Evolutionary conservation across 2,113 vertebrate species (phyloP).

Genomic region (Paracanthobrama guichenoti): DNA sequence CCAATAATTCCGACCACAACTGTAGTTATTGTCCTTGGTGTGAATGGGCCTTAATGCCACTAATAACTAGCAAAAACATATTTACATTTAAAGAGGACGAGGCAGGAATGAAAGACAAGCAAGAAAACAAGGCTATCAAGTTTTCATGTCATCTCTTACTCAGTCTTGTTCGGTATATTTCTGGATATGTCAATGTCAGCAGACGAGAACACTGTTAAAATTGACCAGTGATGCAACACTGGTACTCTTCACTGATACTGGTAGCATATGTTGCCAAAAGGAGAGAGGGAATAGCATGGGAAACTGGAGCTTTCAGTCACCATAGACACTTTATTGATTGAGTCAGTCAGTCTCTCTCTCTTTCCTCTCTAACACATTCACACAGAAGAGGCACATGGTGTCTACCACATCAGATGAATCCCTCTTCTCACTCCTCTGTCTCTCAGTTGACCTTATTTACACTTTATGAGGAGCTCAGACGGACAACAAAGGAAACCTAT

Average conservation of each 20-base stretch:
- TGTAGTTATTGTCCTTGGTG: no score
- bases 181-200: not conserved
- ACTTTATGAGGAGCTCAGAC: constrained; percentile 12
- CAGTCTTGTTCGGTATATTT: not conserved
- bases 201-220: constrained; percentile 6
- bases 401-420: constrained; percentile 42
- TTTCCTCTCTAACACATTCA: not conserved
- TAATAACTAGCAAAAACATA: not conserved
- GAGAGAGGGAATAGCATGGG: not conserved
- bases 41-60: not conserved
- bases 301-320: constrained; percentile 21
- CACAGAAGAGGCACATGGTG: constrained; percentile 7
- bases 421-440: constrained; percentile 17
- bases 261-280: constrained; percentile 10
- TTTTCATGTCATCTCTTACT: not conserved
- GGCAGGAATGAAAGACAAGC: not conserved
- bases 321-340: constrained; percentile 19
- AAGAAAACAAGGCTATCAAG: constrained; percentile 25
- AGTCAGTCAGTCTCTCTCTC: not conserved
- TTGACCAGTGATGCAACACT: constrained; percentile 29
- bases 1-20: no score
- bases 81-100: constrained; percentile 38
- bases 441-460: constrained; percentile 42
- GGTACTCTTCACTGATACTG: not conserved
- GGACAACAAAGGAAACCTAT: constrained; percentile 21